Evolutionary conservation across 37 sponge, comb jelly and placozoan genomes (phyloP).

Genomic region (Halichondria panicea): DNA sequence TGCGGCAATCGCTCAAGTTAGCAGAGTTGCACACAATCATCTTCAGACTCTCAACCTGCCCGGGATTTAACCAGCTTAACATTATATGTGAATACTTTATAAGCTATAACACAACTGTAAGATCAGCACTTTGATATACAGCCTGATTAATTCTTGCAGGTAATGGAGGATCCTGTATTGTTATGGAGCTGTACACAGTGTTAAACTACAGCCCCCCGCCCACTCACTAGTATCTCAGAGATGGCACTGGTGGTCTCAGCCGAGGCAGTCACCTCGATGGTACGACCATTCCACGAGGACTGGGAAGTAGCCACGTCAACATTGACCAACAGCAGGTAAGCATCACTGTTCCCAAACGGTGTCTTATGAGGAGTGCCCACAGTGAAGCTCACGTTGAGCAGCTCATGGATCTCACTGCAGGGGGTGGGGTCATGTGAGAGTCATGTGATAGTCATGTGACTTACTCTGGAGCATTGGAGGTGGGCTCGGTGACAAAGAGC

Average conservation of each 20-base stretch:
- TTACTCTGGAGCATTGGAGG: constrained; percentile 41
- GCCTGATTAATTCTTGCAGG: too few relatives aligned
- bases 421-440: not conserved
- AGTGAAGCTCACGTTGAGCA: constrained; percentile 53
- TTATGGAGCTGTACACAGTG: not conserved
- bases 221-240: constrained; percentile 52
- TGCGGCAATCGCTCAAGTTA: constrained; percentile 29
- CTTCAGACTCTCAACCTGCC: constrained; percentile 71
- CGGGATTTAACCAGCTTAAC: not conserved
- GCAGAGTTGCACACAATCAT: constrained; percentile 60
- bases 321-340: constrained; percentile 44
- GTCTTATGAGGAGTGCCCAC: not conserved
- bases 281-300: constrained; percentile 44
- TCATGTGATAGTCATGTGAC: not conserved
- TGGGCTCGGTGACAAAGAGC: constrained; percentile 64
- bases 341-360: too few relatives aligned
- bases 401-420: constrained; percentile 56
- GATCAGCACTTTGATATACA: too few relatives aligned
- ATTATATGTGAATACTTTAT: not conserved
- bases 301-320: constrained; percentile 16
- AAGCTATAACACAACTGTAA: too few relatives aligned
- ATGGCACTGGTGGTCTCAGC: constrained; percentile 66
- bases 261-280: constrained; percentile 22
- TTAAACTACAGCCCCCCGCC: not conserved
- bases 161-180: too few relatives aligned